Evolutionary conservation across 2,113 vertebrate genomes (phyloP), one percentile per base, ranked within the genome.

Genomic region (Suncus etruscus): DNA sequence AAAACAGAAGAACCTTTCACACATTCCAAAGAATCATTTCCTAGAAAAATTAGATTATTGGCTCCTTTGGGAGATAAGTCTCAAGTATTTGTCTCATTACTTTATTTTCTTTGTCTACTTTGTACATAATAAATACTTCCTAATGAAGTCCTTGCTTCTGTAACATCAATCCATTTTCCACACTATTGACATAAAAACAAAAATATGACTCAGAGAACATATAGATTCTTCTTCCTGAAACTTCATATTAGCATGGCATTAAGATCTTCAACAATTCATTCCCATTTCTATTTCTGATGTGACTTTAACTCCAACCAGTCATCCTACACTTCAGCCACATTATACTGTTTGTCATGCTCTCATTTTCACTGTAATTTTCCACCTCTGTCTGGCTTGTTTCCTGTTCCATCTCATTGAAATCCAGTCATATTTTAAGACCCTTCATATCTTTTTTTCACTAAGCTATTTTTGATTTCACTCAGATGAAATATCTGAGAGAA

Each of bases 131-230:
- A 45, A 77, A 11, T 70, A 32, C 11, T 70, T 86, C 63, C 76
- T 73, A 83, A 91, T 29, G 31, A 90, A 72, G 83, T 39, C 11
- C 27, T 77, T 87, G 78, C 51, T 54, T 87, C 70, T 90, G 39
- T 12, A 90, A 45, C 50, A 72, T 86, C 72, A 29, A 81, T 77
- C 51, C 54, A 76, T 77, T 82, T 45, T 72, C 63, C 92, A 87
- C n/a, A 86, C 27, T 51, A 54, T 45, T 54, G 27, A 65, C 72
- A 15, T 72, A 51, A 16, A 16, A 54, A 54, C 12, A 65, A 86
- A 72, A 54, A 70, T 83, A 78, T 72, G 27, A 83, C 45, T 54
- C 72, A 91, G 50, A 75, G 74, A 75, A 50, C 8, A 8, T 94
- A n/a, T 47, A 51, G 74, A 78, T 58, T 75, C 63, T 5, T 29